Base-by-base conservation (phyloP, 2,888 invertebrate genomes). In the Aricia artaxerxes region DNA sequence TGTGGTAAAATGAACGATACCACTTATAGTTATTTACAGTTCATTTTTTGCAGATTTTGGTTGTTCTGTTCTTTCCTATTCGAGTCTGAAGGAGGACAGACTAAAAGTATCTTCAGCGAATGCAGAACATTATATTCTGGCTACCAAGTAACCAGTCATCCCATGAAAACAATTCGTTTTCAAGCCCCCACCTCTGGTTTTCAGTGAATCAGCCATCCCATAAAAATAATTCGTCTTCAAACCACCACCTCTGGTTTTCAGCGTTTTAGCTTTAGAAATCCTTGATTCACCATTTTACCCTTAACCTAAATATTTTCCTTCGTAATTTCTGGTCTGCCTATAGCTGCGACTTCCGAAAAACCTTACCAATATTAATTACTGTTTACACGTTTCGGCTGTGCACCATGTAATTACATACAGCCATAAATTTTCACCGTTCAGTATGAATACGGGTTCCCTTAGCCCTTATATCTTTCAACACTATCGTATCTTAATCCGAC, bases 341-440 rank as follows among this genome's bases (percentile, higher is more conserved):
- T 3, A 16, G 73, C 24, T 60, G n/a, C 6, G 24, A 61, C 61
- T 61, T 61, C 61, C 24, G 61, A 24, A 24, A 61, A 24, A 61
- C 9, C 61, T 9, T 9, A n/a, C 24, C 61, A 61, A 61, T 24
- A 61, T 9, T 57, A 16, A 57, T 57, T 16, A 57, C 31, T 69
- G 69, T 35, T 69, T 35, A 69, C 69, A 69, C 69, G 38, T 64
- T 69, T 69, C 35, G 69, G 69, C 4, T 35, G 13, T 69, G 16
- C 35, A 13, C 1, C 3, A 11, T 38, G 35, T 69, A 69, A 69
- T 69, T 69, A 69, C 4, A 69, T 38, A 38, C 69, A 35, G 13
- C 13, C 69, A 38, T 69, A 69, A 69, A 69, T 69, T 69, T 69
- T 16, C 69, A 69, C 69, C 16, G 69, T 69, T 69, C 69, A 69